Evolutionary conservation across 2,888 invertebrate species (phyloP).

Genomic region (Dynastes tityus): DNA sequence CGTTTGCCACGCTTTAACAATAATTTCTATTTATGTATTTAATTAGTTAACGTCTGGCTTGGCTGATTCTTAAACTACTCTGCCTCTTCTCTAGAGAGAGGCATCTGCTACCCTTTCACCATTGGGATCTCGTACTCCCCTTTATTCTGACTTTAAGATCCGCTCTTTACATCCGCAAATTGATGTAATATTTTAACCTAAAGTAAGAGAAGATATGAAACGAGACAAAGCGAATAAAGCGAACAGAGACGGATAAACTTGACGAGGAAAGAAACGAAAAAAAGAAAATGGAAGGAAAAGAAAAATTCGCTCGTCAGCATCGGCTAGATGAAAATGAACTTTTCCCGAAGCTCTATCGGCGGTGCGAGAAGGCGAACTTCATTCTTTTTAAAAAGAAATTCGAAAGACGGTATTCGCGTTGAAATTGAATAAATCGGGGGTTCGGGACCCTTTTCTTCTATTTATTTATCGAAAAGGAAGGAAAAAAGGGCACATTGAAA

Average conservation of each 20-base stretch:
- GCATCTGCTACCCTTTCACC: not conserved
- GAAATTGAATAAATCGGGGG: conserved; percentile 34
- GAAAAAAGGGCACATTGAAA: not conserved
- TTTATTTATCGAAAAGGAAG: conserved; percentile 28
- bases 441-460: conserved; percentile 14
- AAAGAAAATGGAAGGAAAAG: not conserved
- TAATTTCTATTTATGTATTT: no score
- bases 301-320: conserved; percentile 27
- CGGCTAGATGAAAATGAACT: conserved; percentile 28
- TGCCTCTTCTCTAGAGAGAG: not conserved
- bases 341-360: conserved; percentile 1
- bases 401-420: conserved; percentile 8
- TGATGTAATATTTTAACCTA: conserved; percentile 26
- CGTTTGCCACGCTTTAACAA: no score
- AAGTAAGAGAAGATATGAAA: conserved; percentile 23
- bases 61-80: not conserved
- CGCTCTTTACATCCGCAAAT: conserved; percentile 32
- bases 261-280: not conserved
- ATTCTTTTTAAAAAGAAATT: conserved; percentile 24
- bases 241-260: not conserved
- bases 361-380: not conserved
- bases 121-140: not conserved
- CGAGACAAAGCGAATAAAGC: conserved; percentile 10
- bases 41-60: no score
- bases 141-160: conserved; percentile 18